Conservation (phyloP, 2,797 vertebrate genomes). For the Parotocinclus haroldoi region DNA sequence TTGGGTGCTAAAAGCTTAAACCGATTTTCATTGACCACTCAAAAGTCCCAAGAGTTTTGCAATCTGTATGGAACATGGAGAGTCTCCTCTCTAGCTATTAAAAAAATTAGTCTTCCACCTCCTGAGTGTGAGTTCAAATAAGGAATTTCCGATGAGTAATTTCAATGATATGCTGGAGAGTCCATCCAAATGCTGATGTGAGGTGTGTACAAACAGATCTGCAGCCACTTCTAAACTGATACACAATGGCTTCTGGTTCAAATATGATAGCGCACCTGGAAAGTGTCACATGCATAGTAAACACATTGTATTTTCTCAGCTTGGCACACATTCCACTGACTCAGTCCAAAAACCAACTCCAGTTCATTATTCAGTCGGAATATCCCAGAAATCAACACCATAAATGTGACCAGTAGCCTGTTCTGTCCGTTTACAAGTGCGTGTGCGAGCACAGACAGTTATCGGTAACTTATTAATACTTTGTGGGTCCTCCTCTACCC, state of each 20-base stretch:
- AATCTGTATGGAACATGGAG: too few relatives aligned
- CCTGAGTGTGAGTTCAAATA: too few relatives aligned
- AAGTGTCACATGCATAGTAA: slow-evolving; percentile 66
- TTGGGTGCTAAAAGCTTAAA: too few relatives aligned
- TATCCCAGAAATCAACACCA: slow-evolving; percentile 37
- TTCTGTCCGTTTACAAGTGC: slow-evolving; percentile 26
- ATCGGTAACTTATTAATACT: too few relatives aligned
- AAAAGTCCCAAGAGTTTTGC: too few relatives aligned
- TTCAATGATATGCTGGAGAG: slow-evolving; percentile 15
- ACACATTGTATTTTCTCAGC: slow-evolving; percentile 79
- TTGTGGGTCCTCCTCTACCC: too few relatives aligned
- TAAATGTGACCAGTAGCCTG: slow-evolving; percentile 31
- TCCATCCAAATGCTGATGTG: slow-evolving; percentile 53
- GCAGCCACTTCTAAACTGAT: slow-evolving; percentile 53
- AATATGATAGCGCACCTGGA: slow-evolving; percentile 75
- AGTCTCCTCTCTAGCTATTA: too few relatives aligned
- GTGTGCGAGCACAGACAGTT: not conserved
- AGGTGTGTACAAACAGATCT: slow-evolving; percentile 43
- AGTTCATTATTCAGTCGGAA: slow-evolving; percentile 55
- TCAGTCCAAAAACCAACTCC: slow-evolving; percentile 55
- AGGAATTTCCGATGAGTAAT: too few relatives aligned
- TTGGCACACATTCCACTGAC: slow-evolving; percentile 69
- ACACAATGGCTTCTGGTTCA: slow-evolving; percentile 50
- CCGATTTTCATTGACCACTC: too few relatives aligned
- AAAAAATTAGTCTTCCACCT: too few relatives aligned